Evolutionary conservation across 1,140 invertebrate genomes (phyloP), one percentile per base, ranked within the genome.

Genomic region (Melitaea cinxia): DNA sequence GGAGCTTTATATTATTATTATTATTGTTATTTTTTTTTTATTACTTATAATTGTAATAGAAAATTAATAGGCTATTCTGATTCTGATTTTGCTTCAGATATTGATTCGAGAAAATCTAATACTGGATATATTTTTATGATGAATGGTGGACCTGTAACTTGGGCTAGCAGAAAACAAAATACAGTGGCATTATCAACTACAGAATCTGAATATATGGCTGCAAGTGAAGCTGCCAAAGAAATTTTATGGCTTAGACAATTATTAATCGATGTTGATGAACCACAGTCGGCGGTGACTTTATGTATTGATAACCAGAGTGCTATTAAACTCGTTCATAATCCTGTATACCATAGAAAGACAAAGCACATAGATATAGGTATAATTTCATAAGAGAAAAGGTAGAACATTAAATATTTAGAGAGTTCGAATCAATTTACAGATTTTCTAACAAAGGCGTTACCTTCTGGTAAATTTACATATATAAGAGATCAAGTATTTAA

Each of bases 31-130:
- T n/a, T n/a, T 60, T 17, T 67, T 14, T 64, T 37, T 64, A 72
- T 72, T n/a, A 28, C 5, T 1, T 67, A 61, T 7, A 28, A 28
- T 56, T 12, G 28, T 52, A 52, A 14, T 6, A 58, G 30, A 4
- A 50, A 4, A 15, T 21, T 70, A 19, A 15, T 47, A 17, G 68
- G 53, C 17, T 70, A 66, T 53, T 53, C 53, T 24, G 68, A 70
- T 50, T 65, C 68, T 1, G 68, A 70, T 58, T 70, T 62, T 63
- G 68, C 53, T 9, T 15, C 26, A 23, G 69, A 72, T 50, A 1
- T 65, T n/a, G 64, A 67, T 12, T 33, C 64, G 0, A 4, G 69
- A 14, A 59, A 61, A 7, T 67, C 60, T 2, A 67, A 37, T 7
- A 67, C 37, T 19, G 64, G 65, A n/a, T 70, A 65, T 67, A 17